phyloP scores from a whole-genome alignment of 2,888 invertebrate genomes.

The Idaea dimidiata region DNA sequence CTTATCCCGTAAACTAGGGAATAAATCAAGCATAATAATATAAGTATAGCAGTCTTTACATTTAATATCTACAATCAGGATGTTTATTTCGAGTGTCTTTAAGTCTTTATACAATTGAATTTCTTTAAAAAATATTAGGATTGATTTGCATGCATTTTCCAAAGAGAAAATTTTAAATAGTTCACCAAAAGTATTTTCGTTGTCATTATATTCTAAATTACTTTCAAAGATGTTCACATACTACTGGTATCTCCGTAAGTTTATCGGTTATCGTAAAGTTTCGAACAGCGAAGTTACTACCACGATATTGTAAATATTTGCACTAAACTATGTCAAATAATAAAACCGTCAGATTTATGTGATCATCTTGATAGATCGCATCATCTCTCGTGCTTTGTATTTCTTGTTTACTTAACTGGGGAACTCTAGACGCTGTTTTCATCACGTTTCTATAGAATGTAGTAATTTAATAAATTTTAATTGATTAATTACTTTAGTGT shows the following conservation, averaged over 20 bases:
- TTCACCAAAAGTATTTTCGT: conserved; percentile 20
- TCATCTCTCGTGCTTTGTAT: conserved; percentile 39
- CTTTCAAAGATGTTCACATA: conserved; percentile 44
- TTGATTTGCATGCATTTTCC: not conserved
- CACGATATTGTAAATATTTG: conserved; percentile 45
- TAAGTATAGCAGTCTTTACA: conserved; percentile 56
- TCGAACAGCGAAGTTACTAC: conserved; percentile 24
- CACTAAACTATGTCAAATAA: conserved; percentile 54
- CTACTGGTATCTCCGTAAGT: conserved; percentile 25
- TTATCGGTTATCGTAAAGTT: conserved; percentile 15
- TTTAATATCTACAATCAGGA: conserved; percentile 18
- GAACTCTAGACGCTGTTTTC: conserved; percentile 23
- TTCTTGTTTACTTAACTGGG: conserved; percentile 25
- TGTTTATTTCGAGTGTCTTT: not conserved
- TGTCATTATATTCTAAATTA: not conserved
- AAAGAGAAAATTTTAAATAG: not conserved
- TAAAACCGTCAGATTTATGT: conserved; percentile 60
- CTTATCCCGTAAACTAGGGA: conserved; percentile 90
- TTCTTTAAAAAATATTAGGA: not conserved
- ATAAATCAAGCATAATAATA: conserved; percentile 76
- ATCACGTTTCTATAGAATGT: conserved; percentile 14
- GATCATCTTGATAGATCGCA: conserved; percentile 61
- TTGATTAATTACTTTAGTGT: conserved; percentile 20
- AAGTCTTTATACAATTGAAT: not conserved
- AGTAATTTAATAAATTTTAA: conserved; percentile 10